Percentiles rank a stretch among this genome's conserved stretches.
phyloP scores from a whole-genome alignment of 2,888 invertebrate genomes.

The Amphipyra berbera region DNA sequence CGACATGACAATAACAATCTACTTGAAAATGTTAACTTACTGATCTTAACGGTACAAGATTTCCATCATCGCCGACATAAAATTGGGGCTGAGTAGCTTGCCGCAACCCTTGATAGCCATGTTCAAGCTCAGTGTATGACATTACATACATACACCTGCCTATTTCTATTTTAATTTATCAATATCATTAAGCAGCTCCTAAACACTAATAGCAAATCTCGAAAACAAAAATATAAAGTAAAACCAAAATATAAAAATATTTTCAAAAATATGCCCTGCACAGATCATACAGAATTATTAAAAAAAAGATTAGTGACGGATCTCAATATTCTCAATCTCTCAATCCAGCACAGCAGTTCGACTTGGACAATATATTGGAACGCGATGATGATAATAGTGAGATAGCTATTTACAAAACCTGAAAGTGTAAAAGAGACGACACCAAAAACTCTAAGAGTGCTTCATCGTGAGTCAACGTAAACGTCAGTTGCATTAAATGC shows the following conservation, averaged over 20 bases:
- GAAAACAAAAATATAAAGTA: constrained; percentile 42
- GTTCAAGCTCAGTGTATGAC: constrained; percentile 98
- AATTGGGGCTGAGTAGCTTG: constrained; percentile 92
- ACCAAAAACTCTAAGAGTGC: too few species aligned
- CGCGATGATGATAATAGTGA: too few species aligned
- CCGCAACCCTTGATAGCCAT: constrained; percentile 96
- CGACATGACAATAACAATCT: constrained; percentile 26
- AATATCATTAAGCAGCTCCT: constrained; percentile 42
- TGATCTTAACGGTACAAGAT: constrained; percentile 89
- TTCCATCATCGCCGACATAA: constrained; percentile 93
- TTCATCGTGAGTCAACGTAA: too few species aligned
- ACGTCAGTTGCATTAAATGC: too few species aligned
- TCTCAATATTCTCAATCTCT: background rate
- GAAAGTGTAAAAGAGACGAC: too few species aligned
- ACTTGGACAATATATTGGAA: too few species aligned
- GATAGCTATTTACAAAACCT: too few species aligned
- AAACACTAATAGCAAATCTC: constrained; percentile 34
- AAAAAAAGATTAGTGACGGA: constrained; percentile 10
- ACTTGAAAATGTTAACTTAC: constrained; percentile 82
- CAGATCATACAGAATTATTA: constrained; percentile 52
- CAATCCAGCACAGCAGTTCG: too few species aligned
- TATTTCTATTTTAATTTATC: constrained; percentile 42
- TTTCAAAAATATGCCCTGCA: constrained; percentile 52
- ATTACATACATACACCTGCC: constrained; percentile 88
- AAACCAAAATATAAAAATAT: constrained; percentile 56